Conservation (phyloP, 2,797 vertebrate species). For the Cephalopachus bancanus region DNA sequence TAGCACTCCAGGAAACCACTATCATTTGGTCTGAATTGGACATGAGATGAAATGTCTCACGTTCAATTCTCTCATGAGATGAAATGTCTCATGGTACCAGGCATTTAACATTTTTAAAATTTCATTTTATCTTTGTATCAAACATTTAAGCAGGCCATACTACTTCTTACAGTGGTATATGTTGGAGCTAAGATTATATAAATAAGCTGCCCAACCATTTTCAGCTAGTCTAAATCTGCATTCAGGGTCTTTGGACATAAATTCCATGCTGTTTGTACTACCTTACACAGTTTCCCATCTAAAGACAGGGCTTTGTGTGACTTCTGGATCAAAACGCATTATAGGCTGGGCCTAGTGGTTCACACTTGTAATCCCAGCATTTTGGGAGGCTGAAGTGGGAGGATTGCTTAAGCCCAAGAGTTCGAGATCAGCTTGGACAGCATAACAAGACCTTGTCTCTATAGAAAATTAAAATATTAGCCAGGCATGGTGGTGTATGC, state of each 20-base stretch:
- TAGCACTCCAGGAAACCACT: neutral
- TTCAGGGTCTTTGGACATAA: neutral
- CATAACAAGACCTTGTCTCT: too few species aligned
- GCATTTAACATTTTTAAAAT: slow-evolving; percentile 43
- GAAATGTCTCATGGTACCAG: neutral
- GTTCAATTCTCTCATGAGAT: too few species aligned
- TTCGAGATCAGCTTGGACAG: too few species aligned
- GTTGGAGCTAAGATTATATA: slow-evolving; percentile 36
- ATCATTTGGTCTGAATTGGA: neutral
- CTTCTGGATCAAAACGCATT: slow-evolving; percentile 29
- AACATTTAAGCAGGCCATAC: neutral
- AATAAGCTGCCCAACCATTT: neutral
- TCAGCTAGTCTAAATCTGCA: neutral
- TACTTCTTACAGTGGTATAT: neutral
- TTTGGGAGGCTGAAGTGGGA: too few species aligned
- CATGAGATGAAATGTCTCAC: neutral
- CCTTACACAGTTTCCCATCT: neutral
- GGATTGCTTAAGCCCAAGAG: too few species aligned
- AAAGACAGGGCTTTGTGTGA: neutral
- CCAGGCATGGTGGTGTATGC: too few species aligned
- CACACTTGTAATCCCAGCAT: too few species aligned
- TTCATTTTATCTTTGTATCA: slow-evolving; percentile 49
- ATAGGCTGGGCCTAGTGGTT: too few species aligned
- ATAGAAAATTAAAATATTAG: too few species aligned
- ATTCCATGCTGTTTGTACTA: slow-evolving; percentile 19